Base-by-base conservation (phyloP, 2,888 invertebrate species). In the Lydus trimaculatus region DNA sequence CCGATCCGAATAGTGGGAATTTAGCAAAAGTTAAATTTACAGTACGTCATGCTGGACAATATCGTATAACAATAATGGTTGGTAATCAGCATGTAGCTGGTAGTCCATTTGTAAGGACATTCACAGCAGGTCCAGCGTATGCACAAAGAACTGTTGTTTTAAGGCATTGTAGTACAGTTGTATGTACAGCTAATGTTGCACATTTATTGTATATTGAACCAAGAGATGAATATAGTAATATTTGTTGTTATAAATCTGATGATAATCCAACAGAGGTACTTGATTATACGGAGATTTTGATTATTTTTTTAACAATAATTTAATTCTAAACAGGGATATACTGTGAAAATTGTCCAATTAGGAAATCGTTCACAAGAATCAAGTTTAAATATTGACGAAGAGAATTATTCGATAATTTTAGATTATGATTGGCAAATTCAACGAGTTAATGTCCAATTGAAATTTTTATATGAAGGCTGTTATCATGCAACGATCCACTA, bases 21-120 rank as follows among this genome's bases (percentile, higher is more conserved):
- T 91, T 93, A 58, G 95, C 95, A 64, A 91, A 93, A 78, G 95
- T 95, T 65, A 95, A 96, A 83, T 98, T 97, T 87, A 96, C 95
- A 7, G 97, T 97, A 71, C 91, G 97, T 73, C 93, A 94, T 76
- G 94, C 97, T 23, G 97, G 97, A 36, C 91, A 93, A 77, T 97
- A 98, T 86, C 90, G 91, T 80, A 92, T 98, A 75, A 92, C 93
- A 61, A 91, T 97, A 66, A 90, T 94, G 85, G 93, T 97, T 69
- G 94, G 91, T 67, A 92, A 92, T 70, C 92, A 91, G 80, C 91
- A 92, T 78, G 92, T 96, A 64, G 90, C 91, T 70, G 96, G 96
- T 74, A 95, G 95, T 76, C 97, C 97, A 64, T 96, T 94, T 86
- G 89, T 91, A 73, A 92, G 93, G 82, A 90, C 89, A 81, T 97